Percentiles rank a stretch among this genome's conserved stretches.
Conservation (phyloP, 2,113 vertebrate genomes). For the Indicator indicator region DNA sequence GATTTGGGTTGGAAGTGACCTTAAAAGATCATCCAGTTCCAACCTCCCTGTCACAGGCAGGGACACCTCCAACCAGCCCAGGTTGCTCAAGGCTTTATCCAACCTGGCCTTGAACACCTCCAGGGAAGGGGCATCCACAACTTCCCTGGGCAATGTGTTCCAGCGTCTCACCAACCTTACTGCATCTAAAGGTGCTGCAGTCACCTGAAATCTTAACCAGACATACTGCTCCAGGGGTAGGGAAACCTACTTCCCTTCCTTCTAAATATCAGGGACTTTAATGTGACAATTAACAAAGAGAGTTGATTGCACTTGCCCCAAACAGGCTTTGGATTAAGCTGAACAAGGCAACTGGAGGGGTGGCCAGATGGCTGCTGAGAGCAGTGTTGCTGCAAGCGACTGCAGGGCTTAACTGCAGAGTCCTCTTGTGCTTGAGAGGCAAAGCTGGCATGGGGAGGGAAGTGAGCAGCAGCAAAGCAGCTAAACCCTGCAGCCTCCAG, state of each 20-base stretch:
- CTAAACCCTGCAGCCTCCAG: not conserved
- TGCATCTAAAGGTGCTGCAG: not conserved
- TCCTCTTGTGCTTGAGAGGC: not conserved
- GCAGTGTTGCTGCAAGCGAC: not conserved
- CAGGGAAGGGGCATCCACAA: too few relatives aligned
- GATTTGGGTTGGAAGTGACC: too few relatives aligned
- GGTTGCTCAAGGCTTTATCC: too few relatives aligned
- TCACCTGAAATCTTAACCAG: not conserved
- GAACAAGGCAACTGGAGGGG: not conserved
- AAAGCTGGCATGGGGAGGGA: not conserved
- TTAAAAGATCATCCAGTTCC: too few relatives aligned
- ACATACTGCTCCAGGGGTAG: not conserved
- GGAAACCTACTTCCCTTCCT: not conserved
- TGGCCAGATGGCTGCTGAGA: not conserved
- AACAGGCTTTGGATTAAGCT: not conserved
- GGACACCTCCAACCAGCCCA: too few relatives aligned
- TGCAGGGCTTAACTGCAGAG: not conserved
- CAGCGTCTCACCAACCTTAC: too few relatives aligned
- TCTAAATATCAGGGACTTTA: not conserved
- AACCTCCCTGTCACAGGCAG: too few relatives aligned
- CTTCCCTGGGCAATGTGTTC: too few relatives aligned
- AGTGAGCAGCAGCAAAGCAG: rapidly evolving
- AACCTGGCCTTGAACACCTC: too few relatives aligned
- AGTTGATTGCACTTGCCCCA: not conserved
- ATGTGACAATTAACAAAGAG: not conserved